These are phyloP conservation scores for Pseudomyrmex pallidus DNA, from an alignment of 1,140 invertebrate genomes.

Conservation along the genomic window DNA sequence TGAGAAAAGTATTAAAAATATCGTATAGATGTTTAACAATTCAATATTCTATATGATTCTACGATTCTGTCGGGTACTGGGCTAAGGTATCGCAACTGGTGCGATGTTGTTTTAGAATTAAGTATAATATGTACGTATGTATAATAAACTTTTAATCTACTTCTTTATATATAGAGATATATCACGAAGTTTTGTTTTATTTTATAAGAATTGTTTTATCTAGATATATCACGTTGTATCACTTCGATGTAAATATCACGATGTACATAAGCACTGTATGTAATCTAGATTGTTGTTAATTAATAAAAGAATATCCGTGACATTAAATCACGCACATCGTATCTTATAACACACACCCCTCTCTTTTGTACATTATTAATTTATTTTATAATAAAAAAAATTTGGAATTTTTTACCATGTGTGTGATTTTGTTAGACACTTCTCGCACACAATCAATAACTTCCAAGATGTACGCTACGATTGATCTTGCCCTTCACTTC, in stretches of 20 bases:
- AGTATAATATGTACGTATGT: conserved; percentile 59
- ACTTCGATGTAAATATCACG: conserved; percentile 80
- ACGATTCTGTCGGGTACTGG: conserved; percentile 27
- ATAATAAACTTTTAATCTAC: conserved; percentile 58
- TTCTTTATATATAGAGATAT: conserved; percentile 53
- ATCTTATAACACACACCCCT: not conserved
- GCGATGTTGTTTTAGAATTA: conserved; percentile 57
- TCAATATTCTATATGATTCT: conserved; percentile 20
- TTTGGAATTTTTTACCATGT: not conserved
- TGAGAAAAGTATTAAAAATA: not conserved
- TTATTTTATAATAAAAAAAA: not conserved
- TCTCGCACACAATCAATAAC: not conserved
- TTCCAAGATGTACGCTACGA: conserved; percentile 8
- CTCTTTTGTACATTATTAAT: not conserved
- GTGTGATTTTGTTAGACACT: not conserved
- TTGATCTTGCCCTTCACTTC: conserved; percentile 57
- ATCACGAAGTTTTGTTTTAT: conserved; percentile 73
- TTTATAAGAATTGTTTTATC: conserved; percentile 78
- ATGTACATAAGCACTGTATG: conserved; percentile 83
- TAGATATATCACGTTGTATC: conserved; percentile 76
- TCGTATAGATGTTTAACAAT: conserved; percentile 32
- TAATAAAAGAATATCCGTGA: conserved; percentile 80
- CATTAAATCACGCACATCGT: conserved; percentile 7
- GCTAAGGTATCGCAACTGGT: conserved; percentile 19
- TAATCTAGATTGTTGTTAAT: conserved; percentile 82